Evolutionary conservation across 2,797 vertebrate genomes (phyloP), one percentile per base, ranked within the genome.

Genomic region (Sandelia bainsii): DNA sequence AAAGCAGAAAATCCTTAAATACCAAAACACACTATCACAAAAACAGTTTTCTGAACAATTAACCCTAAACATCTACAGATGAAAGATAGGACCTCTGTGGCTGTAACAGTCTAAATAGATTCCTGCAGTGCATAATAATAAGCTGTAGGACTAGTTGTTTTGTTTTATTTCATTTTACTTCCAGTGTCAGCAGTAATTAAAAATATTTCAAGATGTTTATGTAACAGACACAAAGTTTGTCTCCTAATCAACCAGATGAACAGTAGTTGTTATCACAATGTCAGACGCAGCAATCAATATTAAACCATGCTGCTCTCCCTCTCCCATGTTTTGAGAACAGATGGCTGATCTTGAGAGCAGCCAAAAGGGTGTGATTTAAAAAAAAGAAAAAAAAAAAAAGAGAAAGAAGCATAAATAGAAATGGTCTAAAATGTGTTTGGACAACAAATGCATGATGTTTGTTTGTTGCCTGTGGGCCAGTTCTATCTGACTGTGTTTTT

Each of bases 271-370:
- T 37, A 54, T 75, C 42, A 51, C 62, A 75, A 46, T 67, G 52
- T 75, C 66, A 80, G 69, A 66, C 53, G 39, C 48, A 52, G 32
- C 61, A 72, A 79, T 80, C 42, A 50, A 27, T 34, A 19, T 68
- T 74, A 73, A 89, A 79, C 78, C 61, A 81, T 79, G 71, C 69
- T 73, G 77, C 59, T 56, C 42, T 65, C 75, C 49, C 45, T 48
- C n/a, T 76, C 39, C 40, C 7, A 59, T 74, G 80, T 48, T 77
- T 52, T 59, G 22, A 77, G 57, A 78, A 73, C 87, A 91, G 89
- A 88, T 87, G 86, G 84, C 81, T 61, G 42, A 22, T 68, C 64
- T 49, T 64, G 65, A 52, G 54, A 62, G 37, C 51, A 63, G 64
- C 80, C 48, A 39, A 71, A 44, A 69, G 73, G 77, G 81, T 69